Conservation (phyloP, 1,140 invertebrate genomes). For the Copidosoma floridanum region DNA sequence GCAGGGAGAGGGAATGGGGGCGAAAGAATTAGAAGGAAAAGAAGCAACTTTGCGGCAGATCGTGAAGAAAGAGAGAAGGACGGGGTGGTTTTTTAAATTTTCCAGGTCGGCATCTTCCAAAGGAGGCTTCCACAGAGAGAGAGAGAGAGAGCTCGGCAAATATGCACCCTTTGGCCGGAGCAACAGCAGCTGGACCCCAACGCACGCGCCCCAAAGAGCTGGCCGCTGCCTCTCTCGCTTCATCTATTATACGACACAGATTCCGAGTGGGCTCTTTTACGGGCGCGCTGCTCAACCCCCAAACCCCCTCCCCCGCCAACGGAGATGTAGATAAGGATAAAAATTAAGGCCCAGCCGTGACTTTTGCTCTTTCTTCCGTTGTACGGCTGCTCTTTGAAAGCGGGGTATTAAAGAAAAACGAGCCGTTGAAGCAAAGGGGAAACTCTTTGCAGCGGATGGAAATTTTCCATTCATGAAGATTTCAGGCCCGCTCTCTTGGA, state of each 20-base stretch:
- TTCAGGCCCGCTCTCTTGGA: no score
- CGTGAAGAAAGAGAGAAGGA: neutral
- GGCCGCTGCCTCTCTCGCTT: conserved; percentile 4
- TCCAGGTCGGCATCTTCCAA: conserved; percentile 16
- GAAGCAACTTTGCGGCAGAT: neutral
- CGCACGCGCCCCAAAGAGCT: no score
- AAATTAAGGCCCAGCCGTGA: conserved; percentile 10
- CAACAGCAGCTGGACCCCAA: neutral
- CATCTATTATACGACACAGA: neutral
- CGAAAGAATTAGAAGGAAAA: neutral
- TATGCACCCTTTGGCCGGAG: conserved; percentile 6
- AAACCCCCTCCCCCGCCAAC: no score
- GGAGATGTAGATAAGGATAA: conserved; percentile 20
- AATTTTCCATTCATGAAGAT: no score
- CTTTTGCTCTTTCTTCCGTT: no score
- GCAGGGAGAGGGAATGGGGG: no score
- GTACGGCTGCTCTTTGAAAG: neutral
- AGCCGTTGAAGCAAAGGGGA: neutral
- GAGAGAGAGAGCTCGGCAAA: conserved; percentile 9
- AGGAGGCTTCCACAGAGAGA: no score
- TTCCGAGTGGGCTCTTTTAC: no score
- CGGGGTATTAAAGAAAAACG: neutral
- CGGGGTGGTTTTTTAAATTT: conserved; percentile 1
- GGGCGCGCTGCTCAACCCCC: no score
- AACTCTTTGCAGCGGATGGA: neutral